Percentiles rank a stretch among this genome's conserved stretches.
phyloP scores from a whole-genome alignment of 2,888 invertebrate species.

The Cephus nigrinus region DNA sequence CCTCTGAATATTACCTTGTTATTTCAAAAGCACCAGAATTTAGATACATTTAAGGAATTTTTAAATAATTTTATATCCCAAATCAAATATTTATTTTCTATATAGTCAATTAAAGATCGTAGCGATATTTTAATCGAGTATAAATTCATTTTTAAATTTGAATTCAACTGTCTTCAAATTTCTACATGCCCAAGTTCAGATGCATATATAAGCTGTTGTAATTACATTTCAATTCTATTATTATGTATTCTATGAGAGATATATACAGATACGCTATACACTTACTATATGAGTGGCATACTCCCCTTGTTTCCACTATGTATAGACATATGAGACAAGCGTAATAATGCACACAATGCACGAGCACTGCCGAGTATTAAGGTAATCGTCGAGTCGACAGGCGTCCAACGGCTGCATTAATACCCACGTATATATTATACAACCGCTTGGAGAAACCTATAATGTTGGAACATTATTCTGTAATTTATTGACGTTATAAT shows the following conservation, averaged over 20 bases:
- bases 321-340: slow-evolving; percentile 26
- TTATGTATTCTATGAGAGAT: background rate
- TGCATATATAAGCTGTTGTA: background rate
- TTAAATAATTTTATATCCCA: background rate
- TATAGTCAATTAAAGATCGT: background rate
- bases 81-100: background rate
- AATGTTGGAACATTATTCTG: slow-evolving; percentile 42
- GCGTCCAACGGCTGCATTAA: slow-evolving; percentile 38
- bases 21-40: background rate
- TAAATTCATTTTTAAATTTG: background rate
- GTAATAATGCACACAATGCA: slow-evolving; percentile 35
- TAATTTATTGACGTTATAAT: slow-evolving; percentile 46
- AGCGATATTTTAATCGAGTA: background rate
- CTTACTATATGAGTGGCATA: background rate
- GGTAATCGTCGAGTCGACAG: slow-evolving; percentile 35
- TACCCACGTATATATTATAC: slow-evolving; percentile 41
- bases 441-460: slow-evolving; percentile 35
- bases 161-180: background rate
- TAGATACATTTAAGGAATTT: background rate
- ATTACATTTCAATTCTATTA: background rate
- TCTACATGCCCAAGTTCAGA: background rate
- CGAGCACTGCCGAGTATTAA: slow-evolving; percentile 31
- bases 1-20: background rate
- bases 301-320: slow-evolving; percentile 3
- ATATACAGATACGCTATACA: background rate